Evolutionary conservation across 2,797 vertebrate genomes (phyloP).

Genomic region (Neopelma chrysocephalum): DNA sequence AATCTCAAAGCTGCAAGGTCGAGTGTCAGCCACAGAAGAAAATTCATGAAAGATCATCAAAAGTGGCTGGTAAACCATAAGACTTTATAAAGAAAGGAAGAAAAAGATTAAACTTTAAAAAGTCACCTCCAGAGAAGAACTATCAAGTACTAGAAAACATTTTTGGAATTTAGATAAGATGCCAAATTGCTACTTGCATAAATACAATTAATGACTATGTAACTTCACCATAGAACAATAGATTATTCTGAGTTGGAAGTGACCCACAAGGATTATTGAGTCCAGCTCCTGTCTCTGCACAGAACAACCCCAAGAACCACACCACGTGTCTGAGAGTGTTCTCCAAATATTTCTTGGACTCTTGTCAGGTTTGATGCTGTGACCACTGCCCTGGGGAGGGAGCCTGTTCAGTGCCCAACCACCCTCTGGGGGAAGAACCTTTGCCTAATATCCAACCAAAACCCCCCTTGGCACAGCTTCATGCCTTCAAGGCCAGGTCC

Average conservation of each 20-base stretch:
- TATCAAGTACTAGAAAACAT: background rate
- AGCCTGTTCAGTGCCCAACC: too few species aligned
- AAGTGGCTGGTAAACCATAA: slow-evolving; percentile 39
- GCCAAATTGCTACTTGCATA: background rate
- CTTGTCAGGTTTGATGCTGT: background rate
- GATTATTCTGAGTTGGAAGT: background rate
- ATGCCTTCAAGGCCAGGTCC: background rate
- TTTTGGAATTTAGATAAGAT: background rate
- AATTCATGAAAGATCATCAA: slow-evolving; percentile 62
- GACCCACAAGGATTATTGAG: too few species aligned
- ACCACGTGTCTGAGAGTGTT: background rate
- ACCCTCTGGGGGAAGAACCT: background rate
- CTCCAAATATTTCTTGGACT: background rate
- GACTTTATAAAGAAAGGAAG: slow-evolving; percentile 9
- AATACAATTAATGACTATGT: background rate
- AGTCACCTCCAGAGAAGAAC: background rate
- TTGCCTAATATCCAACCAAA: too few species aligned
- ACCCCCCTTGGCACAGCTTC: background rate
- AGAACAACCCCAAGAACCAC: background rate
- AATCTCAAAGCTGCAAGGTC: slow-evolving; percentile 58
- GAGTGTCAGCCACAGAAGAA: slow-evolving; percentile 46
- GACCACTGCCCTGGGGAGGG: background rate
- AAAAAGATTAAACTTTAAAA: background rate
- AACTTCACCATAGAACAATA: background rate
- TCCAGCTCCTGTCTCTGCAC: background rate